A percentile compares a stretch with the other conserved stretches of the same genome.
Evolutionary conservation across 2,797 vertebrate genomes (phyloP).

Genomic region (Fistularia commersonii): DNA sequence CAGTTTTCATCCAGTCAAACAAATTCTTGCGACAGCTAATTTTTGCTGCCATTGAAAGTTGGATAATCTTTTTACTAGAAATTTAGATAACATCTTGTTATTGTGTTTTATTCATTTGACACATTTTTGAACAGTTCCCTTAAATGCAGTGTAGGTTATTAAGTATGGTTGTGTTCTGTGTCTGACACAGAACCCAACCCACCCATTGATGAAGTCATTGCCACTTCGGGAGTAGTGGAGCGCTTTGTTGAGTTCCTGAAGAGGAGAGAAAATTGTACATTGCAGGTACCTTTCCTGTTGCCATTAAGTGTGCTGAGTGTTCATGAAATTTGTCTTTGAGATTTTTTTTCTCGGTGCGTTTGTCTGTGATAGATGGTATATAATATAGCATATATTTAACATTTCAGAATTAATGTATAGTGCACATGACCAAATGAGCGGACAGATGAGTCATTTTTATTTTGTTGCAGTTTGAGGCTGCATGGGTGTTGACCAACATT

Average conservation of each 20-base stretch:
- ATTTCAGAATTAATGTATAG: neutral
- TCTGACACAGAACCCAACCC: slow-evolving; percentile 87
- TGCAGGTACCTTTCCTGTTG: slow-evolving; percentile 79
- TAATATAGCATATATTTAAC: neutral
- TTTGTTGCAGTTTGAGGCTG: slow-evolving; percentile 87
- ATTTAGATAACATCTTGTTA: neutral
- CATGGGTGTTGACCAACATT: slow-evolving; percentile 97
- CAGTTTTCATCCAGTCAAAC: too few relatives aligned
- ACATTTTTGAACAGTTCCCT: neutral
- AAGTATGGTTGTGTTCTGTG: neutral
- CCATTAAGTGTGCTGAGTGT: neutral
- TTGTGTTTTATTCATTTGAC: neutral
- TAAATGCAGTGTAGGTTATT: neutral
- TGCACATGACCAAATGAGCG: too few relatives aligned
- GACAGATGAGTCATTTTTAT: neutral
- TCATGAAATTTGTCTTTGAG: too few relatives aligned
- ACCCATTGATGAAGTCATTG: slow-evolving; percentile 97
- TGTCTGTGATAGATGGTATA: neutral
- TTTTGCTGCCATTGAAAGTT: too few relatives aligned
- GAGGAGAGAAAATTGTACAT: slow-evolving; percentile 91
- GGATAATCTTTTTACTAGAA: neutral
- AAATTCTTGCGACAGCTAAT: too few relatives aligned
- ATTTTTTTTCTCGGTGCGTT: neutral
- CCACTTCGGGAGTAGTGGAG: slow-evolving; percentile 90
- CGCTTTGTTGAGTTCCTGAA: slow-evolving; percentile 96